Conservation (phyloP, 2,888 invertebrate species). For the Coecobrya sp. region DNA sequence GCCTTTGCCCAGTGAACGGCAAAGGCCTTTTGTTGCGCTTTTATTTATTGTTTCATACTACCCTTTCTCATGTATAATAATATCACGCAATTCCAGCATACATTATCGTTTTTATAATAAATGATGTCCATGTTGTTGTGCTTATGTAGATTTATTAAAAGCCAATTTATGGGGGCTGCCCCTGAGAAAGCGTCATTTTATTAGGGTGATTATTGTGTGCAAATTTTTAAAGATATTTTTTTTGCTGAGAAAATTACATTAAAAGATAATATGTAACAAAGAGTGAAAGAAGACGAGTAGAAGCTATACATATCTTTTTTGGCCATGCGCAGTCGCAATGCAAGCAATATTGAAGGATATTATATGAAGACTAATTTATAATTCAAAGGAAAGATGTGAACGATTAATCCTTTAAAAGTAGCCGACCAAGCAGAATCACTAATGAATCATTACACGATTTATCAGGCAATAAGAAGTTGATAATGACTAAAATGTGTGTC, state of each 20-base stretch:
- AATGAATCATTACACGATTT: not conserved
- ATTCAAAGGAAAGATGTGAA: not conserved
- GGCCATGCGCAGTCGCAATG: not conserved
- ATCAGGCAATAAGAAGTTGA: not conserved
- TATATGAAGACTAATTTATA: not conserved
- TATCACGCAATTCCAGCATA: slow-evolving; percentile 14
- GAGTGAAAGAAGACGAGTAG: not conserved
- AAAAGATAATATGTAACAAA: not conserved
- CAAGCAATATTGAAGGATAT: not conserved
- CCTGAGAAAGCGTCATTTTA: not conserved
- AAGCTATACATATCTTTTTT: not conserved
- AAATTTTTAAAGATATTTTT: not conserved
- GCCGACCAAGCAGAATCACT: not conserved
- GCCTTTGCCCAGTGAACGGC: slow-evolving; percentile 79
- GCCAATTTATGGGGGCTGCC: not conserved
- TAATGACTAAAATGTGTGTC: slow-evolving; percentile 33
- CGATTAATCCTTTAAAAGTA: not conserved
- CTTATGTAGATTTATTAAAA: not conserved
- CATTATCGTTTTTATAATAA: not conserved
- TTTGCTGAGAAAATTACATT: not conserved
- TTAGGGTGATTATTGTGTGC: not conserved
- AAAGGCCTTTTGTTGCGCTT: slow-evolving; percentile 68
- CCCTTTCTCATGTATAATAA: not conserved
- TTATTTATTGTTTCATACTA: slow-evolving; percentile 3
- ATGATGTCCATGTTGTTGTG: not conserved